These are phyloP conservation scores for Caprella mutica DNA, from an alignment of 2,888 invertebrate genomes.

Conservation along the genomic window DNA sequence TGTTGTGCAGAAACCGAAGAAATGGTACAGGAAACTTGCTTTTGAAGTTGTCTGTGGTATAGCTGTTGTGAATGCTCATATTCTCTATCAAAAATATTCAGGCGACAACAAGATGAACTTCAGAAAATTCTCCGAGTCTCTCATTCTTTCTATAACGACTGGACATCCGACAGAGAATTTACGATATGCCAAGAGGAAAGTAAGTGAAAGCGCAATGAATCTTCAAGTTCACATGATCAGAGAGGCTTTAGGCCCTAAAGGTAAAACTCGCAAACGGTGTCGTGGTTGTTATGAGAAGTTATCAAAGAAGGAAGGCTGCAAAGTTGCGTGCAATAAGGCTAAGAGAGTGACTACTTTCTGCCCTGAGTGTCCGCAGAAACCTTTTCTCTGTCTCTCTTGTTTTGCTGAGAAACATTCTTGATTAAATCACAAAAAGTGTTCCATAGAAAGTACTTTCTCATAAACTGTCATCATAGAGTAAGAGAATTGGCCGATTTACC, in stretches of 20 bases:
- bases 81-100: constrained; percentile 8
- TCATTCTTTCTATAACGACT: neutral
- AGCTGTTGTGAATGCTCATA: constrained; percentile 1
- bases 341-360: constrained; percentile 13
- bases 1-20: too few species aligned
- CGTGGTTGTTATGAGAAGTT: constrained; percentile 12
- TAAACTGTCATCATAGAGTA: too few species aligned
- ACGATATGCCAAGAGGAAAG: neutral
- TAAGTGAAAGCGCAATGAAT: neutral
- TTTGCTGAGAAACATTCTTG: too few species aligned
- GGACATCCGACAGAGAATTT: neutral
- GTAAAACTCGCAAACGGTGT: neutral
- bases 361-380: too few species aligned
- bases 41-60: too few species aligned
- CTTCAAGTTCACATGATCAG: neutral
- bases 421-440: too few species aligned
- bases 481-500: too few species aligned
- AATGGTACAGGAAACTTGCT: too few species aligned
- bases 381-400: too few species aligned
- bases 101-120: neutral
- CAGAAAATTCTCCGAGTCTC: neutral
- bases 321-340: constrained; percentile 8
- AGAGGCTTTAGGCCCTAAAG: neutral
- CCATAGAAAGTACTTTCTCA: too few species aligned
- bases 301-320: constrained; percentile 7